These are phyloP conservation scores for Jaculus jaculus DNA, from an alignment of 2,113 vertebrate species.

Conservation along the genomic window DNA sequence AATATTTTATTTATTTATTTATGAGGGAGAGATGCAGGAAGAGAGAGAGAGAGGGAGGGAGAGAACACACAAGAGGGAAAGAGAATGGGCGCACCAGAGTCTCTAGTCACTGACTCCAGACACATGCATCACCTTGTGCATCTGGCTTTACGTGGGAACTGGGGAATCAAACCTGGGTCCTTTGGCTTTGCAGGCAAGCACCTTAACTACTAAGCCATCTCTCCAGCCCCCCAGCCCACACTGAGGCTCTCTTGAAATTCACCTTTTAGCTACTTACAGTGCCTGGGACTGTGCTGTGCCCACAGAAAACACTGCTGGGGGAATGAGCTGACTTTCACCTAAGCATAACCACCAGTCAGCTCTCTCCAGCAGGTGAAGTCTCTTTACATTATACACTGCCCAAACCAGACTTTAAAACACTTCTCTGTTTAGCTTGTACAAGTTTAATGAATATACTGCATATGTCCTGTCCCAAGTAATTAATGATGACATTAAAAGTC, in stretches of 20 bases:
- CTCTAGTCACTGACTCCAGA: no score
- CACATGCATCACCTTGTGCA: no score
- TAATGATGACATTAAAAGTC: conserved; percentile 51
- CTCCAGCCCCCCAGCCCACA: neutral
- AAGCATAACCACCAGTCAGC: neutral
- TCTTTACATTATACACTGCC: neutral
- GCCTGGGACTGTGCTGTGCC: neutral
- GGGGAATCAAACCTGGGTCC: no score
- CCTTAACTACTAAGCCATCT: no score
- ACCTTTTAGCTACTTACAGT: neutral
- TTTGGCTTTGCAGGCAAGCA: no score
- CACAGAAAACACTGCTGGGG: neutral
- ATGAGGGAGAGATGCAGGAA: no score
- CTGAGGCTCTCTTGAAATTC: neutral
- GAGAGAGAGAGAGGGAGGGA: no score
- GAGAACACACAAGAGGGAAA: no score
- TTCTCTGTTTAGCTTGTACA: neutral
- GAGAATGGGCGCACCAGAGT: no score
- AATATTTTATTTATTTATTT: no score
- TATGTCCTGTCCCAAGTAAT: conserved; percentile 41
- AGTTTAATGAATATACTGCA: conserved; percentile 29
- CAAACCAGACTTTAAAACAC: neutral
- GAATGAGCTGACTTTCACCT: neutral
- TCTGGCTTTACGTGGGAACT: no score
- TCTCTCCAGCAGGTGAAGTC: neutral